Conservation (phyloP, 2,888 invertebrate species). For the Cryptocephalus primarius region DNA sequence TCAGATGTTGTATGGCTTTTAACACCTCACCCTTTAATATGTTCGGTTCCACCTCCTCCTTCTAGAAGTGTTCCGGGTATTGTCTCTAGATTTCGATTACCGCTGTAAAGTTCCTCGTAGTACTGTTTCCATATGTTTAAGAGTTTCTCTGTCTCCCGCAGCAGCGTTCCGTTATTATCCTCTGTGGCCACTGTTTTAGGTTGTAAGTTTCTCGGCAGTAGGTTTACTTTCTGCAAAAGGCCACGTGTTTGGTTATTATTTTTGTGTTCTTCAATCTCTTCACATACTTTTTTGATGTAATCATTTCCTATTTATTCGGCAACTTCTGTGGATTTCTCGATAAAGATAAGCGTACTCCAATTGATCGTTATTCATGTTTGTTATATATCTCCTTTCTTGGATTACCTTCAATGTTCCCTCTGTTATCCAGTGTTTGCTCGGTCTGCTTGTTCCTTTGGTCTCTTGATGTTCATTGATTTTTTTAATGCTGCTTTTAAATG, state of each 20-base stretch:
- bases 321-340: neutral
- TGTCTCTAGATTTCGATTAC: no score
- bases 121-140: no score
- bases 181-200: neutral
- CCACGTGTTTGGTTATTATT: neutral
- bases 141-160: neutral
- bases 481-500: no score
- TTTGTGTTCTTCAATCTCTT: neutral
- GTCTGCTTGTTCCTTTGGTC: no score
- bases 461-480: no score
- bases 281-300: neutral
- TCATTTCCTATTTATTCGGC: neutral
- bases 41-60: no score
- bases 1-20: no score
- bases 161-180: neutral
- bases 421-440: neutral
- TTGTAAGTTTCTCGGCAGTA: neutral
- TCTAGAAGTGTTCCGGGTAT: no score
- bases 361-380: neutral
- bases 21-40: no score
- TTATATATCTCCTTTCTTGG: neutral
- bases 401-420: neutral
- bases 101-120: no score
- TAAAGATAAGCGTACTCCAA: neutral
- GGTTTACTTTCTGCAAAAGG: neutral